Evolutionary conservation across 2,797 vertebrate species (phyloP), one percentile per base, ranked within the genome.

Genomic region (Pagetopsis macropterus): DNA sequence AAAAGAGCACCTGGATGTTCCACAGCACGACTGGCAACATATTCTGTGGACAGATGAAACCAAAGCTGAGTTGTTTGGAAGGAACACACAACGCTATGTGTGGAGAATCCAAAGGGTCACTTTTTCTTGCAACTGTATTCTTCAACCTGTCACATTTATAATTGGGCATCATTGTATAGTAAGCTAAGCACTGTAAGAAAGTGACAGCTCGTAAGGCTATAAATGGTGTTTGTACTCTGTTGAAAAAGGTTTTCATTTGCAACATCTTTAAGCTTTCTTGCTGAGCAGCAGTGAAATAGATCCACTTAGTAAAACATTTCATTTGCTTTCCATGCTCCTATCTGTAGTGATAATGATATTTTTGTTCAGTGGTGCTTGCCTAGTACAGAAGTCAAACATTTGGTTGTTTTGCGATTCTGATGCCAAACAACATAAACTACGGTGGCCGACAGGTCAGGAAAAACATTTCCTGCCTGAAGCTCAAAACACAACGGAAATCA

Each of bases 121-220:
- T 23, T 23, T 23, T 23, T 23, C 23, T 23, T 23, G 23, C 23
- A 23, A 23, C 23, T 23, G 23, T 23, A 14, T 55, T 55, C 59
- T 43, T 49, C 64, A 78, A 77, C 69, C 21, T 67, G 54, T 70
- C 66, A 58, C 7, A 41, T 64, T 70, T 21, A 31, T 65, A 75
- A 68, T 55, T 58, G 62, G 33, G 2, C 1, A 4, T 31, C 44
- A 13, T 56, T 55, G 50, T 75, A 21, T 7, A 43, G 17, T 63
- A 68, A 65, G 16, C 50, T 17, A 55, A 54, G 64, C 16, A 12
- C 17, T 58, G n/a, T 17, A 17, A 15, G 57, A 55, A 58, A 71
- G 58, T 44, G 45, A 69, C 17, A 17, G 27, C 45, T 70, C 11
- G 9, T 15, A 3, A 4, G 8, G 54, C 45, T 54, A 8, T 67